Evolutionary conservation across 2,888 invertebrate species (phyloP), one percentile per base, ranked within the genome.

Genomic region (Troides aeacus): DNA sequence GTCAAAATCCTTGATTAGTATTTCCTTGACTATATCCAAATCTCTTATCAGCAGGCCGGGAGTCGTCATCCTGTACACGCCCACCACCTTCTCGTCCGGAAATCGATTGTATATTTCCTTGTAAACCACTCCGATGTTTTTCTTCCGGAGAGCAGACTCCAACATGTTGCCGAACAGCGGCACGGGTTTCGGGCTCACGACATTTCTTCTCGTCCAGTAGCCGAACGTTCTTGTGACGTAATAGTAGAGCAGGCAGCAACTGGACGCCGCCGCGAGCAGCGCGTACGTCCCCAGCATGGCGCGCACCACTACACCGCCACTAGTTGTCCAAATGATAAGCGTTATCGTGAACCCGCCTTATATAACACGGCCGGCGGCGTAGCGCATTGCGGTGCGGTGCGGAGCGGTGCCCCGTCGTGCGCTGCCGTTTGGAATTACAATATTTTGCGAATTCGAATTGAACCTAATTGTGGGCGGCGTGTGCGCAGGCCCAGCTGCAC

Each of bases 1-100:
- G 18, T 85, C 81, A 58, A 87, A 88, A 72, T 87, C 87, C 67
- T 84, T 86, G 10, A 88, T 82, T 73, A 87, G 74, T 1, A 88
- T 72, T 3, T 82, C 74, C 73, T 85, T 86, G 5, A 88, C 73
- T 2, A 86, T 62, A 8, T 89, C 87, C 23, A 85, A 74, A 71
- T 89, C 88, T 21, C 83, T 74, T 10, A 89, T 71, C 3, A 87
- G 64, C 12, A 88, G 60, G 50, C 75, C 72, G 0, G 86, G 87
- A 3, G 78, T 78, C 0, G 81, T 82, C 78, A 84, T 81, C 67
- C 83, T 81, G 53, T 81, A 88, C 0, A 86, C 10, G 2, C 88
- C 88, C 0, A 89, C 81, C 0, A 86, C 74, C 76, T 86, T 87
- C 71, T 86, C 87, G 6, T 84, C 74, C 0, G 83, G 81, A 65